A percentile compares a stretch with the other conserved stretches of the same genome.
Conservation (phyloP, 2,113 vertebrate genomes). For the Chloropsis cyanopogon region DNA sequence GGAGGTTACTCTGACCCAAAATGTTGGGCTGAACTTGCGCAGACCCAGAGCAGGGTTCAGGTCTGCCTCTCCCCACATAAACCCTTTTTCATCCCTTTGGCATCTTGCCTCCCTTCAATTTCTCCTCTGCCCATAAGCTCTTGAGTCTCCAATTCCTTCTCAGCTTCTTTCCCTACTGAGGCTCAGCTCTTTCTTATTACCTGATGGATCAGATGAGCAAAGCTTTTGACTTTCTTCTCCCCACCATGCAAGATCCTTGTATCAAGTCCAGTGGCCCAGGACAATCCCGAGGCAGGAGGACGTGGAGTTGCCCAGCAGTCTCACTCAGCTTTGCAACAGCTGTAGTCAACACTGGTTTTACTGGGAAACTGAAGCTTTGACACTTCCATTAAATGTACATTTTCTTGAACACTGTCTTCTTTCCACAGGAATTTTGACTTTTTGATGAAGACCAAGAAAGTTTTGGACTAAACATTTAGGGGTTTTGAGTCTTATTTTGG, state of each 20-base stretch:
- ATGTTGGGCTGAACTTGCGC: neutral
- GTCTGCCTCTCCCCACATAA: neutral
- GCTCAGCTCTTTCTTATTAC: neutral
- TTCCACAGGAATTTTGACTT: conserved; percentile 49
- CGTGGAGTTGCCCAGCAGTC: neutral
- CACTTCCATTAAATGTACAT: neutral
- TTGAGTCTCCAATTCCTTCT: neutral
- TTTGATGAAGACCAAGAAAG: neutral
- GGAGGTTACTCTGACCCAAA: neutral
- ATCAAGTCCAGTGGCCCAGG: neutral
- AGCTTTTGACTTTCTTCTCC: neutral
- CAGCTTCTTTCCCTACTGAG: neutral
- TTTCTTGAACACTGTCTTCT: conserved; percentile 33
- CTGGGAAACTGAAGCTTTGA: neutral
- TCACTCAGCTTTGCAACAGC: neutral
- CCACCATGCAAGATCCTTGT: neutral
- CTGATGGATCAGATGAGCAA: neutral
- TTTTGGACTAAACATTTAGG: conserved; percentile 2
- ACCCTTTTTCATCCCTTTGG: neutral
- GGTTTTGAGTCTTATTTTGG: neutral
- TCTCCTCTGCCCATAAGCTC: neutral
- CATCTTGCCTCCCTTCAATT: neutral
- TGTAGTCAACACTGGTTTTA: neutral
- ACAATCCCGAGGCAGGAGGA: neutral
- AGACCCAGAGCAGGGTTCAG: neutral